A percentile compares a stretch with the other conserved stretches of the same genome.
These are phyloP conservation scores for Micrasema minimum DNA, from an alignment of 1,140 invertebrate species.

Conservation along the genomic window DNA sequence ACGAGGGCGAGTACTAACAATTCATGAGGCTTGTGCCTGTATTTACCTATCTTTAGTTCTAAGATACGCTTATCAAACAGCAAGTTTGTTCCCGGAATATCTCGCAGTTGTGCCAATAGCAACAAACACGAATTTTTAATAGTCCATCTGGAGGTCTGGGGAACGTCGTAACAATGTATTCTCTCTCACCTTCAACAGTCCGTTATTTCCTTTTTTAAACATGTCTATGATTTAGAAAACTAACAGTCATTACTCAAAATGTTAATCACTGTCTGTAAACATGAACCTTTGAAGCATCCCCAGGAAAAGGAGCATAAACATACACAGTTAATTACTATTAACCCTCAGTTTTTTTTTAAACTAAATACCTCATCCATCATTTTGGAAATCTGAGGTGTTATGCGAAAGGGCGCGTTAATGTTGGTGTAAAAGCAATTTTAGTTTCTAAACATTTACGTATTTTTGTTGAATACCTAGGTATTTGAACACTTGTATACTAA, in stretches of 20 bases:
- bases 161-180: neutral
- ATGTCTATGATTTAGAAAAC: neutral
- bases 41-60: neutral
- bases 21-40: too few relatives aligned
- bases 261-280: slow-evolving; percentile 34
- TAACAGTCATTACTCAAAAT: slow-evolving; percentile 16
- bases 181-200: neutral
- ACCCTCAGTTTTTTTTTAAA: neutral
- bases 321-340: slow-evolving; percentile 26
- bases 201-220: neutral
- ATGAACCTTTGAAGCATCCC: neutral
- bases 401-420: slow-evolving; percentile 4
- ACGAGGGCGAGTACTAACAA: neutral
- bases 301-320: neutral
- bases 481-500: neutral
- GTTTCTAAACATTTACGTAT: neutral
- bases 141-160: neutral
- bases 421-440: neutral
- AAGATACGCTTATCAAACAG: neutral
- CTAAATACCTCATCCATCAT: slow-evolving; percentile 22
- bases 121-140: neutral
- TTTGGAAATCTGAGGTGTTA: neutral
- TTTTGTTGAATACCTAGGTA: neutral
- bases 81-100: slow-evolving; percentile 11
- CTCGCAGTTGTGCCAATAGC: slow-evolving; percentile 3